Evolutionary conservation across 2,113 vertebrate genomes (phyloP).

Genomic region (Saccopteryx leptura): DNA sequence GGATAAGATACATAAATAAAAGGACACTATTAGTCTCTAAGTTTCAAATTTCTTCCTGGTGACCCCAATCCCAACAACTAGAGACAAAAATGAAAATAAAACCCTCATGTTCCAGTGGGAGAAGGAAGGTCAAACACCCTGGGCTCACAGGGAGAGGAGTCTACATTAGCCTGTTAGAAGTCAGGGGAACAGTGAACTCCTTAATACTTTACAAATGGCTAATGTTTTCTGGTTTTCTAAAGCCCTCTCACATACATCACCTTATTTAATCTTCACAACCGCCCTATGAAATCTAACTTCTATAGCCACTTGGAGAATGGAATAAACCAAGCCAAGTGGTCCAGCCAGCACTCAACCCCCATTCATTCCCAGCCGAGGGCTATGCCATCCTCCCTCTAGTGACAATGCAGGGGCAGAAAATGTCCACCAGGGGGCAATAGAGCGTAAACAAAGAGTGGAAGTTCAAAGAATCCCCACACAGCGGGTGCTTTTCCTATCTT

Average conservation of each 20-base stretch:
- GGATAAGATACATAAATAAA: not conserved
- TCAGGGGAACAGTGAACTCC: not conserved
- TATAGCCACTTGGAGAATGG: not conserved
- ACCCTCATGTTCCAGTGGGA: not conserved
- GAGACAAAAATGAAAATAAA: not conserved
- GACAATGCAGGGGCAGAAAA: not conserved
- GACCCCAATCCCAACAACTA: not conserved
- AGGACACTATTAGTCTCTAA: not conserved
- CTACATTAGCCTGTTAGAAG: not conserved
- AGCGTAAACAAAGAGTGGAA: not conserved
- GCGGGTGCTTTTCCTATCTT: not conserved
- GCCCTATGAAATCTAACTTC: not conserved
- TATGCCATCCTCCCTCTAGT: fast-evolving
- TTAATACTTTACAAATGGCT: not conserved
- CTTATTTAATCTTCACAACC: not conserved
- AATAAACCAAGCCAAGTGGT: not conserved
- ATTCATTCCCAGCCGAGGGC: not conserved
- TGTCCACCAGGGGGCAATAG: slow-evolving; percentile 29
- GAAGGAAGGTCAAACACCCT: not conserved
- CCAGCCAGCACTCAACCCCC: not conserved
- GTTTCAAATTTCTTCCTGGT: slow-evolving; percentile 39
- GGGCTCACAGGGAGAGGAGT: not conserved
- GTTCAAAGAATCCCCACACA: fast-evolving
- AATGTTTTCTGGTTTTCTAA: not conserved
- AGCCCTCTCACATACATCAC: not conserved